phyloP scores from a whole-genome alignment of 2,888 invertebrate genomes.

The Parochlus steinenii region DNA sequence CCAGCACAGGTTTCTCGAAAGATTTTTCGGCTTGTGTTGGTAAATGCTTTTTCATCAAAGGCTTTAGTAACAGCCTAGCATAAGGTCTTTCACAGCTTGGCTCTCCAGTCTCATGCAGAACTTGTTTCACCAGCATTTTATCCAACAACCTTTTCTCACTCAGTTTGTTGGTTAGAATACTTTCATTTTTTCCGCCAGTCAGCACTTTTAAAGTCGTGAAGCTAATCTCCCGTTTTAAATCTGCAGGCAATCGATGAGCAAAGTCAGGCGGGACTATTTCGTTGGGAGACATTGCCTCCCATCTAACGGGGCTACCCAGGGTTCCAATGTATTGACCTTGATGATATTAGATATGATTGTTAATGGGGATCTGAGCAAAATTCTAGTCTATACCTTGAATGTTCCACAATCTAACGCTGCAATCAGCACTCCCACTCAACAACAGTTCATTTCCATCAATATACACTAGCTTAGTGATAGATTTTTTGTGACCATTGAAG shows the following conservation, averaged over 20 bases:
- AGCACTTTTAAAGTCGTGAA: conserved; percentile 57
- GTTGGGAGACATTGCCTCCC: conserved; percentile 33
- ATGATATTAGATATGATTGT: not conserved
- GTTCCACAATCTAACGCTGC: conserved; percentile 59
- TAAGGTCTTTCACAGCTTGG: no score
- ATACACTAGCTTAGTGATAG: conserved; percentile 48
- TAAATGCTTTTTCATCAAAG: no score
- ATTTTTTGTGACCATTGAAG: conserved; percentile 51
- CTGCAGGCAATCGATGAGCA: conserved; percentile 47
- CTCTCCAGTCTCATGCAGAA: not conserved
- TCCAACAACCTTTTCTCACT: conserved; percentile 22
- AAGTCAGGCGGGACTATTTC: conserved; percentile 31
- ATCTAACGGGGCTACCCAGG: conserved; percentile 51
- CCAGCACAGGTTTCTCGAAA: no score
- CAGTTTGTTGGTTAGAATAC: conserved; percentile 1
- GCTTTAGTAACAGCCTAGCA: not conserved
- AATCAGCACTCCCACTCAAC: conserved; percentile 52
- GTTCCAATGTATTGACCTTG: conserved; percentile 48
- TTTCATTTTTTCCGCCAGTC: conserved; percentile 8
- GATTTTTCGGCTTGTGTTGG: no score
- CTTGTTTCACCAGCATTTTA: conserved; percentile 14
- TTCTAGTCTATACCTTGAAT: no score
- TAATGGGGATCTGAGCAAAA: not conserved
- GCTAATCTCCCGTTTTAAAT: conserved; percentile 55
- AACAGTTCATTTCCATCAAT: conserved; percentile 47